Evolutionary conservation across 2,888 invertebrate genomes (phyloP).

Genomic region (Dorcus parallelipipedus): DNA sequence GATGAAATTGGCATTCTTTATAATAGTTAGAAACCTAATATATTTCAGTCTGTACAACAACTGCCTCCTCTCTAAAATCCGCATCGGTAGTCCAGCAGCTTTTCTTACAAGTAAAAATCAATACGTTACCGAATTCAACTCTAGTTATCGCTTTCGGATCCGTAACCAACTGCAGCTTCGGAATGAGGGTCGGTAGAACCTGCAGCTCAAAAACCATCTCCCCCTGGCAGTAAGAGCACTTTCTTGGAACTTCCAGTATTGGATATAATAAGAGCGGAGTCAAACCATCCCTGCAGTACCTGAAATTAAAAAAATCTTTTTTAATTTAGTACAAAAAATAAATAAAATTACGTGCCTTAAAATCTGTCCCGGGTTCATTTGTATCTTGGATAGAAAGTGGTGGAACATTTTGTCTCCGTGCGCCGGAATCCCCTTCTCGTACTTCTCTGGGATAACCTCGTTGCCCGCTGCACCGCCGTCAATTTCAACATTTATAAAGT

Average conservation of each 20-base stretch:
- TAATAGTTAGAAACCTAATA: conserved; percentile 20
- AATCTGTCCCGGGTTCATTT: conserved; percentile 76
- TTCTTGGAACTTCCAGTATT: conserved; percentile 53
- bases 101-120: conserved; percentile 77
- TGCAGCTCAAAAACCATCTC: conserved; percentile 78
- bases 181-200: conserved; percentile 75
- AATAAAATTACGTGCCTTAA: conserved; percentile 59
- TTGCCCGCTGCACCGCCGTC: conserved; percentile 28
- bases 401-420: conserved; percentile 84
- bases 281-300: conserved; percentile 69
- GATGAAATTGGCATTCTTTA: no score
- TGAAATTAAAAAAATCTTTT: conserved; percentile 42
- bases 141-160: conserved; percentile 47
- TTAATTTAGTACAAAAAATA: neutral
- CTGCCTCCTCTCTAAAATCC: conserved; percentile 64
- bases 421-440: conserved; percentile 74
- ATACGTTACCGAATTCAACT: conserved; percentile 82
- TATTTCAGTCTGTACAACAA: conserved; percentile 73
- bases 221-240: conserved; percentile 69
- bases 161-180: conserved; percentile 58
- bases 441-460: conserved; percentile 57
- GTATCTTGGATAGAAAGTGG: conserved; percentile 69
- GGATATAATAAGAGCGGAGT: conserved; percentile 69
- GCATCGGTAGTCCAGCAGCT: conserved; percentile 81
- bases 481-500: conserved; percentile 24